Conservation (phyloP, 2,113 vertebrate species). For the Mohoua ochrocephala region DNA sequence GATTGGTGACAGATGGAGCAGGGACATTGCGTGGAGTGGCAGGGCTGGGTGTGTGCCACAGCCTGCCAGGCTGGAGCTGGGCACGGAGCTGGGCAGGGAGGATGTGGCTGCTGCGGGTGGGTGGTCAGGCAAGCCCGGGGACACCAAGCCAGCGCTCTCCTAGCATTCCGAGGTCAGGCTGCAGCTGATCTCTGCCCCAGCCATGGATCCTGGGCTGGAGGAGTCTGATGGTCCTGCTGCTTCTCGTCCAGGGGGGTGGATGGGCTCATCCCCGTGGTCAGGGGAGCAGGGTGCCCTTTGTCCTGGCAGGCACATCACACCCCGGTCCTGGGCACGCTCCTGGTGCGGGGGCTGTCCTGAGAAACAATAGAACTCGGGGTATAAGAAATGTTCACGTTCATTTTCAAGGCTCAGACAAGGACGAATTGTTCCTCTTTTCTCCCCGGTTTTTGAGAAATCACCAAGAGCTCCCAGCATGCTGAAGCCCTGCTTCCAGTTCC, state of each 20-base stretch:
- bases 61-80: background rate
- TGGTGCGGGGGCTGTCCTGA: fast-evolving
- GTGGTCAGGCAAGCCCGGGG: background rate
- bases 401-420: background rate
- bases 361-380: background rate
- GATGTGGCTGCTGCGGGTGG: background rate
- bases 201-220: fast-evolving
- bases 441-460: background rate
- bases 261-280: background rate
- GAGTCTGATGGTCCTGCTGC: background rate
- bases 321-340: fast-evolving
- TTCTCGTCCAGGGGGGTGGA: fast-evolving
- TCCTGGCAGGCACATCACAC: background rate
- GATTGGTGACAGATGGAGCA: slow-evolving; percentile 22
- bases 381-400: fast-evolving
- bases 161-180: background rate
- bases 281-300: background rate
- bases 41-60: background rate
- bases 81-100: background rate
- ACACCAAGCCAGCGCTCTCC: background rate
- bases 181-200: background rate
- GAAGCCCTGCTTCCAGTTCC: background rate
- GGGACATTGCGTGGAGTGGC: background rate
- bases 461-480: background rate
- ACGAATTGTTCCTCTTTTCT: background rate